phyloP scores from a whole-genome alignment of 2,113 vertebrate species.

The Caloenas nicobarica region DNA sequence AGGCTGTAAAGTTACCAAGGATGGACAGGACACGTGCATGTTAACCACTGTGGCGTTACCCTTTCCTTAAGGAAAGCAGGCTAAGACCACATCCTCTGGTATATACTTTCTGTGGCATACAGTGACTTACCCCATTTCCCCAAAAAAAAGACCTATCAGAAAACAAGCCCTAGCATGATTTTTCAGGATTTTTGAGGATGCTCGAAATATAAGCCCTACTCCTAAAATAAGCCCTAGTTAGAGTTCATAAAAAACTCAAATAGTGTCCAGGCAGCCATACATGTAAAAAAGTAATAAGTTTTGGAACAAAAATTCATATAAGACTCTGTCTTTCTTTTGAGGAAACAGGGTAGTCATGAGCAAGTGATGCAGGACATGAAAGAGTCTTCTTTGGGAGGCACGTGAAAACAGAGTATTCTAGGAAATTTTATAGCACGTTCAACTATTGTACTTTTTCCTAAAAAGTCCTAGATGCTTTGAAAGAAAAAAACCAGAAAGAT shows the following conservation, averaged over 20 bases:
- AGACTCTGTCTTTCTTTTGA: no score
- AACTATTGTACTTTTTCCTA: background rate
- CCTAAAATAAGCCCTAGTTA: no score
- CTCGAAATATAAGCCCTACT: no score
- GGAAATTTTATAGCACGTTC: background rate
- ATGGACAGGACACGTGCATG: accelerated
- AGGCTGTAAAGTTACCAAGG: background rate
- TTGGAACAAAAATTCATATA: no score
- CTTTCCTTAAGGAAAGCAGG: background rate
- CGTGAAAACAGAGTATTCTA: background rate
- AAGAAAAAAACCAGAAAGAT: background rate
- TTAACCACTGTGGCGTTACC: background rate
- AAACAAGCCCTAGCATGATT: no score
- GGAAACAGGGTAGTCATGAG: background rate
- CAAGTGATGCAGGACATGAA: background rate
- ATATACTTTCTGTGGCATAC: background rate
- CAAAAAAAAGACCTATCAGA: no score
- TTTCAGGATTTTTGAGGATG: no score
- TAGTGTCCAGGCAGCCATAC: no score
- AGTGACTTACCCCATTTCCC: no score
- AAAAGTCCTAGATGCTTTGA: background rate
- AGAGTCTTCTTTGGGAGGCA: background rate
- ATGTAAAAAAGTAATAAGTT: no score
- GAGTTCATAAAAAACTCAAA: no score
- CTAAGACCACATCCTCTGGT: background rate